Base-by-base conservation (phyloP, 92 coral and sea anemone genomes). In the Actinostola sp. region DNA sequence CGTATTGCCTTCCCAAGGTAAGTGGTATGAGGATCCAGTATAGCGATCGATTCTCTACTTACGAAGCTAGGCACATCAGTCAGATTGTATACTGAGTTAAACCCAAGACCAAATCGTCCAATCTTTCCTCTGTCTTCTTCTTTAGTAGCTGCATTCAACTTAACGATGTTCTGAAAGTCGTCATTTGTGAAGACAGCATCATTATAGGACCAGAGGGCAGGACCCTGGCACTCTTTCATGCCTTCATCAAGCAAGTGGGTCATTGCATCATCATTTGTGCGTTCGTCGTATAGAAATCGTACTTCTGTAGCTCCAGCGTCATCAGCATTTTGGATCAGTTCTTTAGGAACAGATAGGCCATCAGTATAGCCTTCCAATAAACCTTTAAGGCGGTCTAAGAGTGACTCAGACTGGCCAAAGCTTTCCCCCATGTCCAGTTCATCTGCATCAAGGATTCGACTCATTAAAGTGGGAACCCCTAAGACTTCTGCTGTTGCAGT, bases 191-290 rank as follows among this genome's bases (percentile, higher is more conserved):
- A 92, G 2, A 57, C 69, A n/a, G 92, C 95, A 44, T 92, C 64
- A 73, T 92, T 92, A 86, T 86, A 92, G 0, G 91, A 88, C 97
- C 97, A 89, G 21, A 92, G 78, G 15, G 95, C 95, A n/a, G 95
- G 97, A 15, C n/a, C 95, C 97, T 92, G 97, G 48, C 97, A 88
- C 0, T 66, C 83, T 61, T 55, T 77, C 97, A 92, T 92, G 16
- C 88, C 92, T 32, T 86, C 70, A 34, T 89, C 92, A 63, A 92
- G 70, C 51, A 92, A 79, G 28, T 78, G n/a, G 3, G 87, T 75
- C 77, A 72, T 88, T 9, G 82, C 84, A 65, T 83, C 78, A 39
- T 84, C 87, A 44, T 89, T 89, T 16, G 71, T 61, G 39, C 97
- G 81, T 67, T 89, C 89, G 19, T 92, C 97, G 41, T 88, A 86